Conservation (phyloP, 2,888 invertebrate genomes). For the Conus canariensis region DNA sequence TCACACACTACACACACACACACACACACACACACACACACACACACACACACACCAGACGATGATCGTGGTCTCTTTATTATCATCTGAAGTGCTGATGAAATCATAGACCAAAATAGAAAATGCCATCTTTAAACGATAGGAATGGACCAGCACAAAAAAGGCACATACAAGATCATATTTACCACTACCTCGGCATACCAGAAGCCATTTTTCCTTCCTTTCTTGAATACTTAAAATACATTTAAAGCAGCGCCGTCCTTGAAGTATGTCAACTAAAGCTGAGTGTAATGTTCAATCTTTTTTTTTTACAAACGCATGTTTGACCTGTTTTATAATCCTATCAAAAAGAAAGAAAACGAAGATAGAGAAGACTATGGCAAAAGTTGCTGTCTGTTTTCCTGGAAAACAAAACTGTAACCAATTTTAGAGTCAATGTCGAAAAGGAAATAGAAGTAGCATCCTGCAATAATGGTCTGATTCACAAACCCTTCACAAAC, state of each 20-base stretch:
- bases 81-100: background rate
- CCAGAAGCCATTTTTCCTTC: background rate
- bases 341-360: background rate
- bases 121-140: too few relatives aligned
- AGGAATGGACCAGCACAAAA: background rate
- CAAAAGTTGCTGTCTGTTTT: background rate
- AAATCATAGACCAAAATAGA: background rate
- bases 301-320: too few relatives aligned
- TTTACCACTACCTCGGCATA: background rate
- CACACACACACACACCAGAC: background rate
- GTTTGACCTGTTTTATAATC: too few relatives aligned
- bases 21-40: background rate
- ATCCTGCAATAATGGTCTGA: too few relatives aligned
- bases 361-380: background rate
- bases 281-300: too few relatives aligned
- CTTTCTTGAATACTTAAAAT: too few relatives aligned
- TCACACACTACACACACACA: background rate
- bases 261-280: too few relatives aligned
- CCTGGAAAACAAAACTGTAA: background rate
- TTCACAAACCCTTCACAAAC: too few relatives aligned
- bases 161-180: background rate
- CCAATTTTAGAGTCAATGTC: too few relatives aligned
- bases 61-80: background rate
- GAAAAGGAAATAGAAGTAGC: too few relatives aligned
- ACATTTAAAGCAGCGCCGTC: too few relatives aligned